phyloP scores from a whole-genome alignment of 2,888 invertebrate species.

The Melieria omissa region DNA sequence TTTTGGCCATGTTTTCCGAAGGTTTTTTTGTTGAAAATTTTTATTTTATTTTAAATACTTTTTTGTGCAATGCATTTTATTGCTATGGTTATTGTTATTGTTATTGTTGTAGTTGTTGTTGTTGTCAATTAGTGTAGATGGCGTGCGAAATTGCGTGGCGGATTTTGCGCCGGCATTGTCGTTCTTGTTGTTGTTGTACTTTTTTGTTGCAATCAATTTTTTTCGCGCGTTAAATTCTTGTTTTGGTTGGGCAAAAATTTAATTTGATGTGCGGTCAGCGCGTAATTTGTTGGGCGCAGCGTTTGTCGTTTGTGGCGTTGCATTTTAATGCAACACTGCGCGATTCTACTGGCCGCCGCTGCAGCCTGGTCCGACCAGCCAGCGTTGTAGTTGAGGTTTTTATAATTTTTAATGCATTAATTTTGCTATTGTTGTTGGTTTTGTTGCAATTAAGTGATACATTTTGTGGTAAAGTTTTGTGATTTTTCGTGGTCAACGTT shows the following conservation, averaged over 20 bases:
- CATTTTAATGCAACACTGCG: constrained; percentile 15
- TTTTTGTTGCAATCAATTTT: constrained; percentile 12
- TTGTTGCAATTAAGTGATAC: constrained; percentile 33
- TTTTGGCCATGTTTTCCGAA: too few relatives aligned
- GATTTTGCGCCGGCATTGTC: neutral
- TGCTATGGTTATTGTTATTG: constrained; percentile 1
- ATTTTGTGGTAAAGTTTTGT: constrained; percentile 32
- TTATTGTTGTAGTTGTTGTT: constrained; percentile 8
- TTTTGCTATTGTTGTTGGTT: neutral
- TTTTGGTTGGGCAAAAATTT: constrained; percentile 9
- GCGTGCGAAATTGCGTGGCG: constrained; percentile 13
- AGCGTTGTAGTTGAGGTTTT: constrained; percentile 1
- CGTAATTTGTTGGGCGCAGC: constrained; percentile 30
- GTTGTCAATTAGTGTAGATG: constrained; percentile 5
- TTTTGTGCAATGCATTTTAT: constrained; percentile 1
- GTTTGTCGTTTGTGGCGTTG: constrained; percentile 26
- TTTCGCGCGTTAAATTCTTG: constrained; percentile 3
- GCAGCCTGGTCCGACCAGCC: neutral
- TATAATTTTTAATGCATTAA: constrained; percentile 33
- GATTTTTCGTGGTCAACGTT: constrained; percentile 10
- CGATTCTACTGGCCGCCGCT: neutral
- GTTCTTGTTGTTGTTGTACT: neutral
- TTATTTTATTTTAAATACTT: neutral
- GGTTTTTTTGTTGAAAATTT: too few relatives aligned
- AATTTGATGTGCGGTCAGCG: constrained; percentile 33